Evolutionary conservation across 2,888 invertebrate species (phyloP).

Genomic region (Andrena haemorrhoa): DNA sequence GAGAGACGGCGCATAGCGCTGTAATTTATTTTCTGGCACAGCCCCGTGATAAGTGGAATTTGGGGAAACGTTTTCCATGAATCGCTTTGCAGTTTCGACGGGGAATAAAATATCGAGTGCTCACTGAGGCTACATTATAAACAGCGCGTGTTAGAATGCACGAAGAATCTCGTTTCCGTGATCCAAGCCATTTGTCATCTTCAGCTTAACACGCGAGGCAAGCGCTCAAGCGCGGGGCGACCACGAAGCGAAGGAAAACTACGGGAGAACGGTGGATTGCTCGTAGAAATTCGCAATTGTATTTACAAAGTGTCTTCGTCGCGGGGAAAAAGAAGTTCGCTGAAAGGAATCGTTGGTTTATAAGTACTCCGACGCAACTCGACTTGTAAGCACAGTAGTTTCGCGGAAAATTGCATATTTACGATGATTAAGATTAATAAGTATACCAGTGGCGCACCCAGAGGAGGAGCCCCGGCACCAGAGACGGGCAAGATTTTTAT

Average conservation of each 20-base stretch:
- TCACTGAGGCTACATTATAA: slow-evolving; percentile 12
- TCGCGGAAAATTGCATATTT: no score
- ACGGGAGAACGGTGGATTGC: slow-evolving; percentile 1
- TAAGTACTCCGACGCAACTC: no score
- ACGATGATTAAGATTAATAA: no score
- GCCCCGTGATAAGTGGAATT: no score
- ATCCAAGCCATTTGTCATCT: slow-evolving; percentile 33
- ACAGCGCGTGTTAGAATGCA: slow-evolving; percentile 37
- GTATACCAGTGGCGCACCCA: no score
- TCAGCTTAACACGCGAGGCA: slow-evolving; percentile 19
- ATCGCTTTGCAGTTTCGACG: not conserved
- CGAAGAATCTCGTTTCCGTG: slow-evolving; percentile 28
- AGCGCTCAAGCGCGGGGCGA: not conserved
- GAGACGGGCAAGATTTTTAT: no score
- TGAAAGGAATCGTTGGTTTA: no score
- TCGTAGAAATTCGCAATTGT: not conserved
- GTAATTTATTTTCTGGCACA: no score
- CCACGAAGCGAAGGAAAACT: slow-evolving; percentile 7
- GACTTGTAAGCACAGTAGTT: no score
- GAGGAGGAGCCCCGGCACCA: no score
- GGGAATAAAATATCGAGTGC: not conserved
- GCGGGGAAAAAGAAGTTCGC: no score
- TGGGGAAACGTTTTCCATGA: no score
- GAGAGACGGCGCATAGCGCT: not conserved
- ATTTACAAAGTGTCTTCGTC: not conserved